A percentile compares a stretch with the other conserved stretches of the same genome.
Conservation (phyloP, 2,113 vertebrate species). For the Phylloscopus trochilus region DNA sequence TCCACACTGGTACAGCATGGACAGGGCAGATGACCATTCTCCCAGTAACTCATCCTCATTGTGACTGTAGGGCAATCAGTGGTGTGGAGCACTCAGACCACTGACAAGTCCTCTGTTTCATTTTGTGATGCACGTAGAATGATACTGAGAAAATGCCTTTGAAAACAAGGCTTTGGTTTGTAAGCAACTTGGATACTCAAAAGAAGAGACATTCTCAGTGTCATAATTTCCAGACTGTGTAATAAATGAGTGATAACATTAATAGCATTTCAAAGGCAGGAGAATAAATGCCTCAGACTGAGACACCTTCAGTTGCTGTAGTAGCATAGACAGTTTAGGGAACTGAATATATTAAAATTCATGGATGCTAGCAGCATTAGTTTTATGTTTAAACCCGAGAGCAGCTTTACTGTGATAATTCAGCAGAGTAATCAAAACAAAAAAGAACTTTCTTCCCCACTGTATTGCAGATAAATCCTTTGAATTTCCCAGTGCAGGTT, state of each 20-base stretch:
- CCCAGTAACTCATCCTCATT: neutral
- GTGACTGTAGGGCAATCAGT: neutral
- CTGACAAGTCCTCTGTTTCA: neutral
- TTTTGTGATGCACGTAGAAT: neutral
- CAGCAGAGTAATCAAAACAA: neutral
- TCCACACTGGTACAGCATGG: neutral
- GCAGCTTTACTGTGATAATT: neutral
- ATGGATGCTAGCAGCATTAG: neutral
- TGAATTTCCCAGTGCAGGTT: neutral
- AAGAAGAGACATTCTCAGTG: neutral
- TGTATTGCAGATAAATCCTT: neutral
- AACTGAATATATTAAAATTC: neutral
- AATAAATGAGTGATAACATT: neutral
- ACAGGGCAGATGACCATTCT: neutral
- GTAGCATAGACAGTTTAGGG: neutral
- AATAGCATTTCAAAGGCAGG: neutral
- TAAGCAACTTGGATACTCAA: neutral
- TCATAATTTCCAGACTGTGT: neutral
- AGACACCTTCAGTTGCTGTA: neutral
- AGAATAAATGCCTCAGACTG: neutral
- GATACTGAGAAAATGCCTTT: neutral
- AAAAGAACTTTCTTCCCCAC: neutral
- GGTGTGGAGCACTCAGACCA: neutral
- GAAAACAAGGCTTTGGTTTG: neutral
- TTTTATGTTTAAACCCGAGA: neutral